Evolutionary conservation across 2,113 vertebrate species (phyloP).

Genomic region (Microcebus murinus): DNA sequence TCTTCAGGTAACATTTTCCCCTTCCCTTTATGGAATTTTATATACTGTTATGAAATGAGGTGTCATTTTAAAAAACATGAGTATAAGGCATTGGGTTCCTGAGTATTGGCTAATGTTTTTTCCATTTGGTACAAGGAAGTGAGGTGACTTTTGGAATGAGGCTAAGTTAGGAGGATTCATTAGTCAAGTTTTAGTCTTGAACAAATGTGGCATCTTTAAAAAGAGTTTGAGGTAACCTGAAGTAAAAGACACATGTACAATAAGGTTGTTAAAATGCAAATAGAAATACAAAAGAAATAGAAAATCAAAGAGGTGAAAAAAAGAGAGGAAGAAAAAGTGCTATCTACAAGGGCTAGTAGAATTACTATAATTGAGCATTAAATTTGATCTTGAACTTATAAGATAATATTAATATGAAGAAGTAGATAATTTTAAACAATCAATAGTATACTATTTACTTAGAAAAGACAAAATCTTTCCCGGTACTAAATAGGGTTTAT

Average conservation of each 20-base stretch:
- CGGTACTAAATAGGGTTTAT: background rate
- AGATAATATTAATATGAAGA: background rate
- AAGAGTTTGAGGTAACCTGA: too few species aligned
- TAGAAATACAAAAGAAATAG: slow-evolving; percentile 2
- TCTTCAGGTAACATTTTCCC: background rate
- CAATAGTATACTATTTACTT: background rate
- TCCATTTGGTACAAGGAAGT: too few species aligned
- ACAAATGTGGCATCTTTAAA: too few species aligned
- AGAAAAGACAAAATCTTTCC: background rate
- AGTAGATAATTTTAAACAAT: background rate
- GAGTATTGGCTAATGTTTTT: too few species aligned
- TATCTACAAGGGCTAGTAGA: background rate
- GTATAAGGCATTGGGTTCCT: too few species aligned
- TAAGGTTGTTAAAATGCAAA: background rate
- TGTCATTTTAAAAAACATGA: background rate
- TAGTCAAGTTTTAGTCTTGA: too few species aligned
- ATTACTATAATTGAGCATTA: background rate
- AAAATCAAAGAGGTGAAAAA: background rate
- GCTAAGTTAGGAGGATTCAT: too few species aligned
- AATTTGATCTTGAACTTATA: background rate
- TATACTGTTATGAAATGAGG: background rate
- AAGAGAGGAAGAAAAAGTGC: background rate
- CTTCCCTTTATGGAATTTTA: slow-evolving; percentile 1
- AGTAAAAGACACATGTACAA: background rate
- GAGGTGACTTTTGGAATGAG: too few species aligned